Conservation (phyloP, 2,113 vertebrate genomes). For the Heliornis fulica region DNA sequence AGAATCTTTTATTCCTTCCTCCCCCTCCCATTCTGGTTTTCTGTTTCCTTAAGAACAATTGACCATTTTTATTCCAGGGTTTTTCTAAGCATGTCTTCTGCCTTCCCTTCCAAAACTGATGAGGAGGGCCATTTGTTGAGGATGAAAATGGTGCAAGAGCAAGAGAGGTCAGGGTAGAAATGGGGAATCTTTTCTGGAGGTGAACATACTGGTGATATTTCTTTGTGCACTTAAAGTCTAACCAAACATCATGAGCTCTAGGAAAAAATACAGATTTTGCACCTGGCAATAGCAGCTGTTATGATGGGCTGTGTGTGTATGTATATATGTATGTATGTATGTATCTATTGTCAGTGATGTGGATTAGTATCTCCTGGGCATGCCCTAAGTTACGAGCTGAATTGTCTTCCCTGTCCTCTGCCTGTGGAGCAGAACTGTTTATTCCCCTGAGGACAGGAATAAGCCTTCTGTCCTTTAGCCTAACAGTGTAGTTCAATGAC, state of each 20-base stretch:
- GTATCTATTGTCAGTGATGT: neutral
- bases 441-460: slow-evolving; percentile 13
- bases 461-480: slow-evolving; percentile 30
- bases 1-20: neutral
- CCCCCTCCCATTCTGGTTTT: neutral
- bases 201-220: neutral
- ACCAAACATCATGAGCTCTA: neutral
- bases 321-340: no score
- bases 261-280: neutral
- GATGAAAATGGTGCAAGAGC: neutral
- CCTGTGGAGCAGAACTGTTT: neutral
- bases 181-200: neutral
- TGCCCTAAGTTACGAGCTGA: neutral
- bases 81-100: neutral
- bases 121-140: neutral
- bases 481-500: neutral
- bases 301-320: no score
- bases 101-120: neutral
- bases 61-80: neutral
- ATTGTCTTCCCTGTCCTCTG: neutral
- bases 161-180: neutral
- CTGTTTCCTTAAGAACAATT: neutral
- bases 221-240: neutral
- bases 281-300: neutral
- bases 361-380: neutral